These are phyloP conservation scores for Prunella strophiata DNA, from an alignment of 2,797 vertebrate genomes.

Conservation along the genomic window DNA sequence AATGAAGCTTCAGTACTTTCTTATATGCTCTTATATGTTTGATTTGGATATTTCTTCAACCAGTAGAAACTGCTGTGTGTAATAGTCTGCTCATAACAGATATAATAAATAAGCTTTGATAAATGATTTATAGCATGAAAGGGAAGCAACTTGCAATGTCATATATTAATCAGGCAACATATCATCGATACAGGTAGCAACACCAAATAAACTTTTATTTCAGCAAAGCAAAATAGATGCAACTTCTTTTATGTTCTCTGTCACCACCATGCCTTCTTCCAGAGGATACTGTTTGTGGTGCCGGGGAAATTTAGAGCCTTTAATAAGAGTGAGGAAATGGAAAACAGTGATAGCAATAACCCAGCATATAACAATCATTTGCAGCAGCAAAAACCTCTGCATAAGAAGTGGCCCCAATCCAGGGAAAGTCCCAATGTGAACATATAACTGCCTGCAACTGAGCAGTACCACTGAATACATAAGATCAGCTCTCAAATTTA, in stretches of 20 bases:
- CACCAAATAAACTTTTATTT: not conserved
- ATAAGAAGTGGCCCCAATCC: not conserved
- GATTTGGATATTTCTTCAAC: not conserved
- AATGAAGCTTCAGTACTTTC: not conserved
- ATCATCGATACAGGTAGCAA: not conserved
- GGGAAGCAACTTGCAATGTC: not conserved
- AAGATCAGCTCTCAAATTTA: not conserved
- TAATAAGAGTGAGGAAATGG: not conserved
- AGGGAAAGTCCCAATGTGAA: not conserved
- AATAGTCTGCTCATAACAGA: not conserved
- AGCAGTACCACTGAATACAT: not conserved
- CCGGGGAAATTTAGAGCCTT: not conserved
- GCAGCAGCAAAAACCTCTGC: not conserved
- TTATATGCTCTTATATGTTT: not conserved
- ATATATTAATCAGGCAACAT: not conserved
- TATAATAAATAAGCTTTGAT: not conserved
- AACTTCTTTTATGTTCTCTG: not conserved
- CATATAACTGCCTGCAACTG: not conserved
- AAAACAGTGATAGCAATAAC: not conserved
- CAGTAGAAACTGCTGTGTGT: not conserved
- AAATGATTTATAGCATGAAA: not conserved
- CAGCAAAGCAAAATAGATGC: not conserved
- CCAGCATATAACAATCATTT: not conserved
- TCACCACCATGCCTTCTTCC: not conserved
- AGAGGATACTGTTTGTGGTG: not conserved